A percentile compares a stretch with the other conserved stretches of the same genome.
Evolutionary conservation across 2,888 invertebrate species (phyloP).

Genomic region (Myathropa florea): DNA sequence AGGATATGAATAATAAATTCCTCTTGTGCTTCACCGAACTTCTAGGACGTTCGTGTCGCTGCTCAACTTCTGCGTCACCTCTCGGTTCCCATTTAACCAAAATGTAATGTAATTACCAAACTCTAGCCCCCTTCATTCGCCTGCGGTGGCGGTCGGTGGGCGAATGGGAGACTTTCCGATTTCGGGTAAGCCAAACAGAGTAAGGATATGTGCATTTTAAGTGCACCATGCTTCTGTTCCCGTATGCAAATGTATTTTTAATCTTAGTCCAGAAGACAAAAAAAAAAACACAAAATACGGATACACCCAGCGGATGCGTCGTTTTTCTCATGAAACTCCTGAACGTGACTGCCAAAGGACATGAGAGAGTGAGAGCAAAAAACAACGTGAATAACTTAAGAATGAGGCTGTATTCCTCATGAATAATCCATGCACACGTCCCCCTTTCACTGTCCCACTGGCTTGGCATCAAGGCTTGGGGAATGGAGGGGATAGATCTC

Average conservation of each 20-base stretch:
- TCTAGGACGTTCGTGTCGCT: too few relatives aligned
- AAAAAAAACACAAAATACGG: background rate
- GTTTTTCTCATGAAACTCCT: background rate
- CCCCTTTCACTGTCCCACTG: background rate
- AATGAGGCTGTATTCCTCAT: background rate
- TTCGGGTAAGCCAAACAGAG: background rate
- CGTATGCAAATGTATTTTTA: constrained; percentile 42
- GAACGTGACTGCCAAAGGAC: constrained; percentile 18
- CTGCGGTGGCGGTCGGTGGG: too few relatives aligned
- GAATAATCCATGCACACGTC: constrained; percentile 1
- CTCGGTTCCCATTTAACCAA: background rate
- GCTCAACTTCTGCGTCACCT: too few relatives aligned
- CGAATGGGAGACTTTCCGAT: background rate
- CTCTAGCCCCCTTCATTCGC: too few relatives aligned
- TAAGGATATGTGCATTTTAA: constrained; percentile 19
- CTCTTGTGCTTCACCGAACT: background rate
- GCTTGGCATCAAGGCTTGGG: background rate
- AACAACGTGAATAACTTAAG: background rate
- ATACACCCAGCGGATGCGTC: background rate
- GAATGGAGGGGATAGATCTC: background rate
- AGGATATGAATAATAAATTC: background rate
- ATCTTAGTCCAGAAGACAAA: background rate
- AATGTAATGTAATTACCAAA: constrained; percentile 31
- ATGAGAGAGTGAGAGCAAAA: background rate
- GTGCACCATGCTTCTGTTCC: background rate